Base-by-base conservation (phyloP, 23 tunicate genomes). In the Halocynthia roretzi region DNA sequence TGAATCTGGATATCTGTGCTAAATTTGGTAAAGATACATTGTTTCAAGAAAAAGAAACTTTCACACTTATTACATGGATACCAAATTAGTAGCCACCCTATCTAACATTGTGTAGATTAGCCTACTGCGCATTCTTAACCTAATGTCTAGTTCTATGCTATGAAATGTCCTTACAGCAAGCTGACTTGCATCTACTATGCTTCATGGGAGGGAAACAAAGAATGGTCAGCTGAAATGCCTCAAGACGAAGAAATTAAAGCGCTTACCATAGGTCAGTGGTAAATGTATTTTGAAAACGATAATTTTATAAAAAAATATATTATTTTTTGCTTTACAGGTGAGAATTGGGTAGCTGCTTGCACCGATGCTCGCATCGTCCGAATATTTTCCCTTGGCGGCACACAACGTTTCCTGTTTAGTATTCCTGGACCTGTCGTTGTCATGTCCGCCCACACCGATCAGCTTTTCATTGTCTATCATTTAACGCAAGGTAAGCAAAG, bases 191-290 rank as follows among this genome's bases (percentile, higher is more conserved):
- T 81, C 53, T 87, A 88, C 80, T 88, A 83, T 53, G 63, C 95
- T 8, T 87, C 95, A 11, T 94, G 99, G 99, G 99, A 94, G 51
- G 83, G 71, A 19, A 96, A 96, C 83, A 89, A 85, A 70, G 96
- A 96, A 50, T 96, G 99, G 99, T 65, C 68, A 7, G 70, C 84
- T 44, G 82, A 83, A 14, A 85, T 96, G 93, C 86, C 96, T 7
- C 82, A 79, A 9, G 83, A 78, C 21, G 99, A 96, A 83, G 98
- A 86, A 6, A 86, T 92, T 18, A 77, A 78, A 75, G 79, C 85
- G 21, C 7, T 92, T 62, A 70, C 92, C n/a, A 79, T 80, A 31
- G 91, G 98, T 86, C 7, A 49, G 75, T 17, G 17, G 23, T 58
- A 14, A 58, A 0, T 4, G n/a, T n/a, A 58, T 58, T 14, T 58